phyloP scores from a whole-genome alignment of 2,888 invertebrate species.

The Diarsia mendica region DNA sequence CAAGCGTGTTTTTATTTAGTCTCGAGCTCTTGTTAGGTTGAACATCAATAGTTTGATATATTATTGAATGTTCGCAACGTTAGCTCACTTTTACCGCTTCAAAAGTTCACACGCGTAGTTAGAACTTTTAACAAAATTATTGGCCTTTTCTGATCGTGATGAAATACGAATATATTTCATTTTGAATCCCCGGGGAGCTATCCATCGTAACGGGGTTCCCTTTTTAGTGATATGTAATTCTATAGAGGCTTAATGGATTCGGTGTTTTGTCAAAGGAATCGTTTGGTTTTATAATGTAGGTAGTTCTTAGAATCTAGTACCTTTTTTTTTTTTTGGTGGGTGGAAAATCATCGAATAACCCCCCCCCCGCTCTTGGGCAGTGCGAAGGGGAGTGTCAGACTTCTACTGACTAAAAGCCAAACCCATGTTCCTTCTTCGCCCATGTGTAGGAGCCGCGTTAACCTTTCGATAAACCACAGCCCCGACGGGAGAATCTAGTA shows the following conservation, averaged over 20 bases:
- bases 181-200: conserved; percentile 32
- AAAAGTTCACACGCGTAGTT: background rate
- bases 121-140: conserved; percentile 53
- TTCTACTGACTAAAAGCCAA: too few species aligned
- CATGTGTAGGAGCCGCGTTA: too few species aligned
- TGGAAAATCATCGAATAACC: too few species aligned
- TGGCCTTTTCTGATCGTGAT: conserved; percentile 38
- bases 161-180: conserved; percentile 53
- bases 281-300: background rate
- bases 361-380: too few species aligned
- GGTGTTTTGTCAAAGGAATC: conserved; percentile 2
- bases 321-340: too few species aligned
- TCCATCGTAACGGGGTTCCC: conserved; percentile 40
- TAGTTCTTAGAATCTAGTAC: background rate
- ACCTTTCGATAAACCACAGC: too few species aligned
- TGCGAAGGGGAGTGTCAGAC: too few species aligned
- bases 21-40: too few species aligned
- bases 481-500: background rate
- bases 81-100: conserved; percentile 6
- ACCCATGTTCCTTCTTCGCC: too few species aligned
- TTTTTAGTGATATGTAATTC: conserved; percentile 35
- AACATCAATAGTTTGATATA: conserved; percentile 9
- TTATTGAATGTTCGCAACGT: background rate
- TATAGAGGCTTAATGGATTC: conserved; percentile 33
- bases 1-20: too few species aligned